Conservation (phyloP, 2,888 invertebrate species). For the Euphydryas editha region DNA sequence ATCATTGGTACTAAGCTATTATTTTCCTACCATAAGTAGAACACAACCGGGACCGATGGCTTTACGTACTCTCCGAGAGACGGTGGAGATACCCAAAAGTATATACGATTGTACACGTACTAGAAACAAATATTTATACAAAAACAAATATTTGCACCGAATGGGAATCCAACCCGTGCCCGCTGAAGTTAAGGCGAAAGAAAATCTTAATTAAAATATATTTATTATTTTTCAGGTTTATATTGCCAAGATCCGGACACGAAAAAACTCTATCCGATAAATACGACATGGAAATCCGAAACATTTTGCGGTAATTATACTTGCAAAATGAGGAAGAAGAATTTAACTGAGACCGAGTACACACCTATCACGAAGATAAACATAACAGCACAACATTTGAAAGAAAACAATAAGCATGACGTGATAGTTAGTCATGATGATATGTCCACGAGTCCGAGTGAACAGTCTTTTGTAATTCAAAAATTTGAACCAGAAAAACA, state of each 20-base stretch:
- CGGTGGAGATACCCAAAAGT: no score
- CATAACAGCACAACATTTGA: slow-evolving; percentile 46
- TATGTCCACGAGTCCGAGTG: slow-evolving; percentile 44
- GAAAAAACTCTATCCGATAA: slow-evolving; percentile 63
- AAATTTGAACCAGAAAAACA: slow-evolving; percentile 33
- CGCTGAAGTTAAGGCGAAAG: no score
- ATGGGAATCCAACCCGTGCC: no score
- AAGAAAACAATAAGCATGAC: slow-evolving; percentile 12
- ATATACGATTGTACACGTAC: no score
- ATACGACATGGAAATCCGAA: slow-evolving; percentile 70
- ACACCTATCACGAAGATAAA: slow-evolving; percentile 54
- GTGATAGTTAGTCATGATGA: slow-evolving; percentile 22
- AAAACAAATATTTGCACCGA: no score
- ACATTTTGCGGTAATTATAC: slow-evolving; percentile 77
- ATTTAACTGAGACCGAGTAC: slow-evolving; percentile 47
- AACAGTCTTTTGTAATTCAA: slow-evolving; percentile 39
- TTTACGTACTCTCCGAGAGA: no score
- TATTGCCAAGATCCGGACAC: slow-evolving; percentile 78
- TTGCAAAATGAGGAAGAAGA: slow-evolving; percentile 64
- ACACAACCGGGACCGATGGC: no score
- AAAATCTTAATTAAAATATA: neutral
- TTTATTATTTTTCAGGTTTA: slow-evolving; percentile 59
- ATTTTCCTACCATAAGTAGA: no score
- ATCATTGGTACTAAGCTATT: no score
- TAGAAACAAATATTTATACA: no score